Evolutionary conservation across 2,113 vertebrate genomes (phyloP).

Genomic region (Gobiocypris rarus): DNA sequence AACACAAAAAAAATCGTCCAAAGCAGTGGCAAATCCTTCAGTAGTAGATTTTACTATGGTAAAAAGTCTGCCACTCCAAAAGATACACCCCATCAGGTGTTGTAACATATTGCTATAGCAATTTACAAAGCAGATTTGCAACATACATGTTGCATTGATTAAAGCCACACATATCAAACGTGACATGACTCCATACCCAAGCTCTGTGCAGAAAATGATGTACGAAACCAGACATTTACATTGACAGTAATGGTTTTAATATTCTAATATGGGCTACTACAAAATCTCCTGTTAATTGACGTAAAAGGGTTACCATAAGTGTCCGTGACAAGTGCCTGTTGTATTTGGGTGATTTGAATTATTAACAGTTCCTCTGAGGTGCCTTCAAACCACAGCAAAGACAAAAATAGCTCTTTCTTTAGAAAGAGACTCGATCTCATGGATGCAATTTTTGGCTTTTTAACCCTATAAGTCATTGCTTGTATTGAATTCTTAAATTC

Average conservation of each 20-base stretch:
- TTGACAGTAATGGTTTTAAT: slow-evolving; percentile 65
- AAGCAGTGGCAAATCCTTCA: slow-evolving; percentile 86
- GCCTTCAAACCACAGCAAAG: slow-evolving; percentile 35
- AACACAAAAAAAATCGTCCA: slow-evolving; percentile 83
- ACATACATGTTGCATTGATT: slow-evolving; percentile 84
- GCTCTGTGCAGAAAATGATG: slow-evolving; percentile 76
- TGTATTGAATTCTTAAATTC: background rate
- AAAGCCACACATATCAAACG: slow-evolving; percentile 94
- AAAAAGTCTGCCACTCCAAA: slow-evolving; percentile 89
- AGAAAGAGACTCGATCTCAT: slow-evolving; percentile 2
- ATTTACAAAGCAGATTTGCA: slow-evolving; percentile 92
- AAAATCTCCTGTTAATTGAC: slow-evolving; percentile 73
- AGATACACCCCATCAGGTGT: slow-evolving; percentile 91
- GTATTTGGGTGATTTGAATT: slow-evolving; percentile 64
- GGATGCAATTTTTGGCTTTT: slow-evolving; percentile 19
- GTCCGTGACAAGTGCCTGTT: slow-evolving; percentile 65
- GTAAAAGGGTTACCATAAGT: slow-evolving; percentile 77
- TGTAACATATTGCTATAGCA: slow-evolving; percentile 96
- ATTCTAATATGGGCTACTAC: slow-evolving; percentile 58
- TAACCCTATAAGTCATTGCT: background rate
- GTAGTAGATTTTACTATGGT: slow-evolving; percentile 86
- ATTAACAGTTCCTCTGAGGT: slow-evolving; percentile 32
- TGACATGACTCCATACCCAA: slow-evolving; percentile 94
- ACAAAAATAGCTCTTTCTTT: slow-evolving; percentile 24
- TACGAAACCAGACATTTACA: slow-evolving; percentile 61